phyloP scores from a whole-genome alignment of 2,113 vertebrate species.

The Colinus virginianus region DNA sequence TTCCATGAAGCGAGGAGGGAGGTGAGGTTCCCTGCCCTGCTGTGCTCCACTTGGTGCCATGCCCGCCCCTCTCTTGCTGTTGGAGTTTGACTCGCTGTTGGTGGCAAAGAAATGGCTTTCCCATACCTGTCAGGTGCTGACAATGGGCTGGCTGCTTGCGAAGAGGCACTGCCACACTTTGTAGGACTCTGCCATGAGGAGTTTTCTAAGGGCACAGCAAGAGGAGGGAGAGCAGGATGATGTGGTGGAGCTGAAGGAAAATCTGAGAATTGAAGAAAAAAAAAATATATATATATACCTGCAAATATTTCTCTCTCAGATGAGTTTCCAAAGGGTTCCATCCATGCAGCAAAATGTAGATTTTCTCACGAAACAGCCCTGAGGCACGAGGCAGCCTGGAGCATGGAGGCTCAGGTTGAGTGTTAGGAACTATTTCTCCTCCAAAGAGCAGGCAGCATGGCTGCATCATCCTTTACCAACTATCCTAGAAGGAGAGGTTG shows the following conservation, averaged over 20 bases:
- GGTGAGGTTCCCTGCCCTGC: neutral
- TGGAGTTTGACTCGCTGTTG: neutral
- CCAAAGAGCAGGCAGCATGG: too few relatives aligned
- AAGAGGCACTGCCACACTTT: neutral
- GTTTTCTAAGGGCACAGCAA: neutral
- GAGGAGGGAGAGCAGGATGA: neutral
- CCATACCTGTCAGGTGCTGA: neutral
- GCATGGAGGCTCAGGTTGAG: too few relatives aligned
- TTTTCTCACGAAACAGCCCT: neutral
- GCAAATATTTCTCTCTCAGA: neutral
- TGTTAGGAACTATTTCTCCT: too few relatives aligned
- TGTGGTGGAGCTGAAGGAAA: fast-evolving
- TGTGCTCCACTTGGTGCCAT: neutral
- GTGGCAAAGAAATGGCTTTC: neutral
- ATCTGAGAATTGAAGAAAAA: neutral
- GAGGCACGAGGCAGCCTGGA: neutral
- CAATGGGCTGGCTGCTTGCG: neutral
- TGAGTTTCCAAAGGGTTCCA: neutral
- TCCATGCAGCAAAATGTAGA: neutral
- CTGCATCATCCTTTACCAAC: neutral
- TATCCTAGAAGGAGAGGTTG: neutral
- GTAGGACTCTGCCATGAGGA: neutral
- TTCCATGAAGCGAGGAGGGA: neutral
- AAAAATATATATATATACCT: neutral
- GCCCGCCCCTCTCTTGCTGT: neutral